phyloP scores from a whole-genome alignment of 2,113 vertebrate species.

The Cavia porcellus region DNA sequence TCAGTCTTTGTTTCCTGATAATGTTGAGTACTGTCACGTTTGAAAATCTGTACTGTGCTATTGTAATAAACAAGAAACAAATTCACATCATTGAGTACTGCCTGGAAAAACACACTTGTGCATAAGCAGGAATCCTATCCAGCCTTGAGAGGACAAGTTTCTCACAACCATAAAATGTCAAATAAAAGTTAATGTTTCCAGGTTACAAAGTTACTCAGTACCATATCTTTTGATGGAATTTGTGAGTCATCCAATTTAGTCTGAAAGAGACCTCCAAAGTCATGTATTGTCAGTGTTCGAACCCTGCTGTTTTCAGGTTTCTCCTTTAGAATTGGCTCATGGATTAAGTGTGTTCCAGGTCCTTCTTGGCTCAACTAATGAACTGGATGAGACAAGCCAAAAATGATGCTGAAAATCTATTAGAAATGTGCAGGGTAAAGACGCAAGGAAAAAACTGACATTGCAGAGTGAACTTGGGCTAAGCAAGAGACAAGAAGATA shows the following conservation, averaged over 20 bases:
- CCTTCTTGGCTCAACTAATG: neutral
- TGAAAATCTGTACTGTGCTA: neutral
- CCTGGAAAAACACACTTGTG: neutral
- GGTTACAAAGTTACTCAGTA: neutral
- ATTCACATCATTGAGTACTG: neutral
- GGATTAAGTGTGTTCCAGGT: neutral
- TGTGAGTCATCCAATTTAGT: neutral
- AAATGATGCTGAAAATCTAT: neutral
- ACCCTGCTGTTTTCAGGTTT: neutral
- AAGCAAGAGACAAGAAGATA: neutral
- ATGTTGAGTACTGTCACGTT: neutral
- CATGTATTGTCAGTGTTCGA: neutral
- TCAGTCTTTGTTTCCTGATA: neutral
- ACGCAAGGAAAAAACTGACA: neutral
- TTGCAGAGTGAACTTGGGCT: neutral
- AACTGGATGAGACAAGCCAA: neutral
- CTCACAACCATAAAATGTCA: neutral
- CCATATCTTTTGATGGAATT: neutral
- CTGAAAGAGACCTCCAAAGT: neutral
- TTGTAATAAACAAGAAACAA: neutral
- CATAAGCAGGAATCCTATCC: neutral
- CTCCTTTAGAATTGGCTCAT: neutral
- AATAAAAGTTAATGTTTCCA: neutral
- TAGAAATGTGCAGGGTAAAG: neutral
- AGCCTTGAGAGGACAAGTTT: constrained; percentile 11